Percentiles rank a stretch among this genome's conserved stretches.
Conservation (phyloP, 2,113 vertebrate species). For the Lepidothrix coronata region DNA sequence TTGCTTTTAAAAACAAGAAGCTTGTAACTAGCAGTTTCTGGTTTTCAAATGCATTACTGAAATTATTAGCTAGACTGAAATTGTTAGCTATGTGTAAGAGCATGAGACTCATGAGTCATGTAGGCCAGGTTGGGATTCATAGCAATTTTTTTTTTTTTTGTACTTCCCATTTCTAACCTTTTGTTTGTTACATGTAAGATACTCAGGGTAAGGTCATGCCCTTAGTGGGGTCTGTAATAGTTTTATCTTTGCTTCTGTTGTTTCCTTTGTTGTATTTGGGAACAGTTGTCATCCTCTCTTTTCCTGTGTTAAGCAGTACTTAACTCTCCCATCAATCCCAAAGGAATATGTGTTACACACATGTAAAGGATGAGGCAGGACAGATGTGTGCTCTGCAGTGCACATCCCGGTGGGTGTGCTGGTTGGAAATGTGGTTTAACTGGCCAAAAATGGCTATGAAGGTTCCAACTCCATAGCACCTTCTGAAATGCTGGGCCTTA, state of each 20-base stretch:
- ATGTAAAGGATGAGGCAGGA: neutral
- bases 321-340: rapidly evolving
- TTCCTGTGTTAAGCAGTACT: neutral
- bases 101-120: neutral
- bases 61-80: neutral
- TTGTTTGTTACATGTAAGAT: neutral
- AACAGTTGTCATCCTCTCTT: neutral
- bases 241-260: neutral
- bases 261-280: neutral
- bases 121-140: neutral
- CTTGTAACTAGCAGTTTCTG: neutral
- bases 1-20: slow-evolving; percentile 26
- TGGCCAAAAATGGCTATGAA: neutral
- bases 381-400: neutral
- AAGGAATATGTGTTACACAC: rapidly evolving
- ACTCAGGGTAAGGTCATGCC: neutral
- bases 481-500: neutral
- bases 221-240: neutral
- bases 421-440: neutral
- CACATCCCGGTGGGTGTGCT: neutral
- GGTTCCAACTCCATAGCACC: neutral
- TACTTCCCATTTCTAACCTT: neutral
- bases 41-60: neutral
- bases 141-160: neutral
- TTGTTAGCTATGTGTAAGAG: neutral